Evolutionary conservation across 2,888 invertebrate species (phyloP), one percentile per base, ranked within the genome.

Genomic region (Lacanobia wlatinum): DNA sequence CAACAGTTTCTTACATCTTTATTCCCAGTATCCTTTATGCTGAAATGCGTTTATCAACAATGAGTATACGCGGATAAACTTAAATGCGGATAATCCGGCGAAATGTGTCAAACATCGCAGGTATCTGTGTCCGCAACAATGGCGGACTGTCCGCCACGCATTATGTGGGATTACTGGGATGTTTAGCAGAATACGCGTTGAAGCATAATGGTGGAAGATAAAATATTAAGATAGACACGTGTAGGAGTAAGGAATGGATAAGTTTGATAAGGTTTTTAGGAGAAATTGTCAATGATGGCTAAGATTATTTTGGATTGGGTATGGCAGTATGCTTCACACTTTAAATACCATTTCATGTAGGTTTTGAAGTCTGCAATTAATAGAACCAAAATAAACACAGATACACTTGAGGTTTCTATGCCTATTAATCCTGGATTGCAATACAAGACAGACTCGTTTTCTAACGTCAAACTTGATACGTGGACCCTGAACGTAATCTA

Each of bases 51-150:
- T 85, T 77, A 78, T 60, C 70, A 76, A 83, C 82, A 83, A 75
- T 73, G 63, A 55, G 43, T 50, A 61, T 65, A 52, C 75, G 64
- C 71, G 62, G 83, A 81, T 85, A 69, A 79, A 77, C 76, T 76
- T 86, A 80, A 85, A 87, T 81, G 65, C 78, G 70, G 88, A 87
- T 87, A 82, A 87, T 84, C 87, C 78, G 50, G 50, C 70, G 70
- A 83, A 84, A 86, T 84, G 84, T 88, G 88, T 84, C 87, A 90
- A 83, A 79, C 80, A 80, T 75, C 72, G 81, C 84, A 82, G 82
- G 84, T 87, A 85, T 87, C 85, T 79, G 78, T 88, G 83, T 73
- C 80, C 56, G 28, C 55, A 61, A 85, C 80, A 87, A 85, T 83
- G 74, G 72, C 34, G 34, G 43, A 60, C 53, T 69, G 52, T 62